Percentiles rank a stretch among this genome's conserved stretches.
Evolutionary conservation across 2,113 vertebrate species (phyloP).

Genomic region (Perognathus longimembris): DNA sequence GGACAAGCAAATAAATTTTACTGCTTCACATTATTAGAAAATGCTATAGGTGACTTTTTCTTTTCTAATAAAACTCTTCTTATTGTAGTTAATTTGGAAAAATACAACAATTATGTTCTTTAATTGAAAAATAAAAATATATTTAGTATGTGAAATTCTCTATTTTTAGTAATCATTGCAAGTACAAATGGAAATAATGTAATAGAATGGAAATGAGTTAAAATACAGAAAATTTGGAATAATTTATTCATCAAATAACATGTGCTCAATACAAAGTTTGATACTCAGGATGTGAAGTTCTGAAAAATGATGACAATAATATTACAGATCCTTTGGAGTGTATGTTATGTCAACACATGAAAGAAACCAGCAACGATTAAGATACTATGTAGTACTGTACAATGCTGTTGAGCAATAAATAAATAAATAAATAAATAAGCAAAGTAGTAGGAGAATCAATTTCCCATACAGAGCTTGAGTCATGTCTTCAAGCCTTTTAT

Average conservation of each 20-base stretch:
- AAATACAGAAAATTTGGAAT: neutral
- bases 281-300: neutral
- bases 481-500: neutral
- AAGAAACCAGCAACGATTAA: neutral
- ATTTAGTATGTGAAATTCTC: neutral
- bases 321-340: neutral
- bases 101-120: neutral
- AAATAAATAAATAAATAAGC: too few species aligned
- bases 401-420: too few species aligned
- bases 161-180: neutral
- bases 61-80: neutral
- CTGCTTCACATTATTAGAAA: conserved; percentile 30
- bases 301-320: neutral
- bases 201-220: neutral
- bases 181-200: neutral
- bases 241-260: neutral
- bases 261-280: neutral
- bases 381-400: too few species aligned
- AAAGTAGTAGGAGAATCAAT: neutral
- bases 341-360: neutral
- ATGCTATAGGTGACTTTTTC: neutral
- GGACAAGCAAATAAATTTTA: conserved; percentile 48
- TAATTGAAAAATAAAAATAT: neutral
- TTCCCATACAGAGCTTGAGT: neutral
- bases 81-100: neutral